These are phyloP conservation scores for Acanthaster planci DNA, from an alignment of 35 echinoderm and acorn worm genomes.

Conservation along the genomic window DNA sequence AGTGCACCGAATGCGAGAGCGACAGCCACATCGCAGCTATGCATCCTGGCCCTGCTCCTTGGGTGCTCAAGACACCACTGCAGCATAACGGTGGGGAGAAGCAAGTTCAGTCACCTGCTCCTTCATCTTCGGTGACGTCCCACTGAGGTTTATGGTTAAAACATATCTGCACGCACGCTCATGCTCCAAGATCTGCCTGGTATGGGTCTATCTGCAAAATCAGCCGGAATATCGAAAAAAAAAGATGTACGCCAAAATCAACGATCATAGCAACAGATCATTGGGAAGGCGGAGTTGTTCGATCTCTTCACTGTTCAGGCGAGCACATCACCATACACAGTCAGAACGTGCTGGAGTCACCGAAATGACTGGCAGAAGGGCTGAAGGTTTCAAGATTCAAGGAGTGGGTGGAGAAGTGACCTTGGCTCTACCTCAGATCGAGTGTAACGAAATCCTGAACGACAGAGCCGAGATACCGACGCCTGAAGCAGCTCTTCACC, in stretches of 20 bases:
- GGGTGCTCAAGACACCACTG: background rate
- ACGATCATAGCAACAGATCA: slow-evolving; percentile 34
- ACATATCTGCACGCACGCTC: slow-evolving; percentile 4
- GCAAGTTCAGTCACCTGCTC: background rate
- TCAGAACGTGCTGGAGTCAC: slow-evolving; percentile 48
- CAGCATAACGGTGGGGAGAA: slow-evolving; percentile 34
- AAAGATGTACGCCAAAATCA: slow-evolving; percentile 21
- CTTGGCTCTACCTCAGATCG: slow-evolving; percentile 26
- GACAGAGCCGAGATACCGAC: slow-evolving; percentile 54
- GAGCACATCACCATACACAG: background rate
- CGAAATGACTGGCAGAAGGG: slow-evolving; percentile 13
- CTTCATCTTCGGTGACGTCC: slow-evolving; percentile 6
- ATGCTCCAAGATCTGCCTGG: slow-evolving; percentile 56
- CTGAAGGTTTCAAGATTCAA: slow-evolving; percentile 22
- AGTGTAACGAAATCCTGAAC: slow-evolving; percentile 47
- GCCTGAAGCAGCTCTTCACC: slow-evolving; percentile 13
- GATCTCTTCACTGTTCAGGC: background rate
- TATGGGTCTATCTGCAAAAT: slow-evolving; percentile 21
- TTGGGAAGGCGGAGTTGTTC: slow-evolving; percentile 32
- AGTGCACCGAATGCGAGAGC: slow-evolving; percentile 27
- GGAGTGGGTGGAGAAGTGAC: slow-evolving; percentile 29
- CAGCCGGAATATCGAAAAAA: background rate
- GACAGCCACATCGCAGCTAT: slow-evolving; percentile 13
- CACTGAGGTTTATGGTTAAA: slow-evolving; percentile 37
- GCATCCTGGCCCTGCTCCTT: slow-evolving; percentile 9